phyloP scores from a whole-genome alignment of 2,113 vertebrate species.

The Toxotes jaculatrix region DNA sequence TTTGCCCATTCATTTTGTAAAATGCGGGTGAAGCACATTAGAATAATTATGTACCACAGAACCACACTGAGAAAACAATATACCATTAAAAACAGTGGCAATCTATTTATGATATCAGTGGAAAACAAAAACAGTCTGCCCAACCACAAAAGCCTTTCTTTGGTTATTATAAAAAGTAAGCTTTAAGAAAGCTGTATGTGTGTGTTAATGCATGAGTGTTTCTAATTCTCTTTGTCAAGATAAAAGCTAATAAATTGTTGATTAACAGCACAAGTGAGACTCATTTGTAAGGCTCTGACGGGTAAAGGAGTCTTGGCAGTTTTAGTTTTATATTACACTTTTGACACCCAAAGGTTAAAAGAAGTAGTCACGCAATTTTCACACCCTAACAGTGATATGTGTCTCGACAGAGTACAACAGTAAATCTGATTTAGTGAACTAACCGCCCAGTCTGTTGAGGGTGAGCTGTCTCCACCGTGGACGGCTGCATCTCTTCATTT shows the following conservation, averaged over 20 bases:
- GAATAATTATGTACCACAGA: slow-evolving; percentile 43
- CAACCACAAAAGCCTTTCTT: not conserved
- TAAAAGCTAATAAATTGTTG: slow-evolving; percentile 1
- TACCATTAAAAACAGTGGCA: slow-evolving; percentile 12
- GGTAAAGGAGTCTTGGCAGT: not conserved
- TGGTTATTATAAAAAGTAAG: not conserved
- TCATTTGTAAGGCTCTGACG: not conserved
- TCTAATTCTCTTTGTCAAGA: no score
- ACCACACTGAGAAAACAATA: slow-evolving; percentile 21
- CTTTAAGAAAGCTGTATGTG: not conserved
- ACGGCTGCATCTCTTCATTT: slow-evolving; percentile 41
- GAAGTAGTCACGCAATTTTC: not conserved
- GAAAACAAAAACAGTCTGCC: slow-evolving; percentile 4
- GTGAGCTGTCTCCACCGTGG: slow-evolving; percentile 43
- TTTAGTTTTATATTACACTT: not conserved
- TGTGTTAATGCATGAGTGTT: not conserved
- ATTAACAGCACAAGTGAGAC: slow-evolving; percentile 20
- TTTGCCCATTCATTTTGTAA: slow-evolving; percentile 43
- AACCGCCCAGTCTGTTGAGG: slow-evolving; percentile 61
- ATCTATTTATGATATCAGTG: not conserved
- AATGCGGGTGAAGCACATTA: slow-evolving; percentile 42
- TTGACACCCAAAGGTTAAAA: slow-evolving; percentile 17
- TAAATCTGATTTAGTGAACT: slow-evolving; percentile 38
- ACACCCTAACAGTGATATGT: not conserved
- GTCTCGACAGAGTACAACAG: not conserved